Conservation (phyloP, 2,113 vertebrate species). For the Tonatia bakeri region DNA sequence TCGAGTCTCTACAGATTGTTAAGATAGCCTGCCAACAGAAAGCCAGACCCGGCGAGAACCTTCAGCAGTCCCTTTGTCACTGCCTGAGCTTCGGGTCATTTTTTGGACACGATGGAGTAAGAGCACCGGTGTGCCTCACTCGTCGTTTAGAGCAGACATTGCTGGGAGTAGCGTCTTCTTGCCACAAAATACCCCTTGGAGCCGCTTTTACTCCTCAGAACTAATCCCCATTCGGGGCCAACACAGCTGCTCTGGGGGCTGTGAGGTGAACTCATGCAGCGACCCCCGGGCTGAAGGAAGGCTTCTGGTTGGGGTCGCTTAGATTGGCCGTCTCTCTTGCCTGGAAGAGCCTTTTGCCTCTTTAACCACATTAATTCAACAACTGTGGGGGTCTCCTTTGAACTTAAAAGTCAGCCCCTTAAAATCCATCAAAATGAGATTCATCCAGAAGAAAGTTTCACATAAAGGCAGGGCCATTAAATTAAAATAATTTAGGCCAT, state of each 20-base stretch:
- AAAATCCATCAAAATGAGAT: background rate
- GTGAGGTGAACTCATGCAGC: background rate
- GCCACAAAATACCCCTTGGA: background rate
- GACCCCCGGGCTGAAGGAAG: background rate
- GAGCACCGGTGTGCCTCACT: background rate
- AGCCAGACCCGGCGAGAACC: background rate
- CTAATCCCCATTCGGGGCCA: background rate
- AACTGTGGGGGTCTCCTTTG: background rate
- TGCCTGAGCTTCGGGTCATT: background rate
- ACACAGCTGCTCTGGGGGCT: background rate
- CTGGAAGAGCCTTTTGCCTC: background rate
- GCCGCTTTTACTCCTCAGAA: background rate
- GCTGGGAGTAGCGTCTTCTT: background rate
- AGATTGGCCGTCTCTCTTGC: background rate
- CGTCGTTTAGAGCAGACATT: background rate
- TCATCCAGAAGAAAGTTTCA: background rate
- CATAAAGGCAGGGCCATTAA: background rate
- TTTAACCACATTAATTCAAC: background rate
- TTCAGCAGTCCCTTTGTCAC: background rate
- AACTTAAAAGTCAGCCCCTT: background rate
- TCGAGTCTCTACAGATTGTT: background rate
- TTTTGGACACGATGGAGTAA: background rate
- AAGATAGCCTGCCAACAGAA: background rate
- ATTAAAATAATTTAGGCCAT: background rate
- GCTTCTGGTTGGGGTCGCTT: background rate